Conservation (phyloP, 2,113 vertebrate species). For the Psephotus haematonotus region DNA sequence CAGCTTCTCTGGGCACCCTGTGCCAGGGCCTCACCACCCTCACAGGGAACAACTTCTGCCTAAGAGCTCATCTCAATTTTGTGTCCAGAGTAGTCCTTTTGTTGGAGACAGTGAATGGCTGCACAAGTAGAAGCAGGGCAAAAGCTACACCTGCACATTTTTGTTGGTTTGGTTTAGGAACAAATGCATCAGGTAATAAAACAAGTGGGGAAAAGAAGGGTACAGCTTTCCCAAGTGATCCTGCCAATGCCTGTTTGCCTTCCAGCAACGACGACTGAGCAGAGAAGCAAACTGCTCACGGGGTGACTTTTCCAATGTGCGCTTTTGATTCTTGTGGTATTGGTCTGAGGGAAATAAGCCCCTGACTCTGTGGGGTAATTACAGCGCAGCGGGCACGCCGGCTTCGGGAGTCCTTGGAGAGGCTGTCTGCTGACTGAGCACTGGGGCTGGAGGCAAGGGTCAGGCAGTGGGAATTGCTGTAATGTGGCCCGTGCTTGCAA, state of each 20-base stretch:
- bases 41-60: background rate
- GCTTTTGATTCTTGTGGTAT: background rate
- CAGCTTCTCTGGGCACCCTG: background rate
- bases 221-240: background rate
- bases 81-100: too few relatives aligned
- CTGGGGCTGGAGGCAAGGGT: background rate
- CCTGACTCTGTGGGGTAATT: background rate
- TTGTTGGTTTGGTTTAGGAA: accelerated
- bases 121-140: background rate
- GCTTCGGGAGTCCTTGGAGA: background rate
- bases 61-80: background rate
- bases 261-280: accelerated
- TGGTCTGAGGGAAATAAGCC: background rate
- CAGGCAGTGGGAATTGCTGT: accelerated
- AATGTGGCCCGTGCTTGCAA: accelerated
- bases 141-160: accelerated
- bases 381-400: accelerated
- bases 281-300: background rate
- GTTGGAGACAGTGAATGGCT: accelerated
- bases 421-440: background rate
- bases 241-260: background rate
- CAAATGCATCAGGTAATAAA: accelerated
- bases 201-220: background rate
- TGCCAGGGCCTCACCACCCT: background rate
- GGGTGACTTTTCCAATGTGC: background rate